Conservation (phyloP, 2,113 vertebrate genomes). For the Eidolon helvum region DNA sequence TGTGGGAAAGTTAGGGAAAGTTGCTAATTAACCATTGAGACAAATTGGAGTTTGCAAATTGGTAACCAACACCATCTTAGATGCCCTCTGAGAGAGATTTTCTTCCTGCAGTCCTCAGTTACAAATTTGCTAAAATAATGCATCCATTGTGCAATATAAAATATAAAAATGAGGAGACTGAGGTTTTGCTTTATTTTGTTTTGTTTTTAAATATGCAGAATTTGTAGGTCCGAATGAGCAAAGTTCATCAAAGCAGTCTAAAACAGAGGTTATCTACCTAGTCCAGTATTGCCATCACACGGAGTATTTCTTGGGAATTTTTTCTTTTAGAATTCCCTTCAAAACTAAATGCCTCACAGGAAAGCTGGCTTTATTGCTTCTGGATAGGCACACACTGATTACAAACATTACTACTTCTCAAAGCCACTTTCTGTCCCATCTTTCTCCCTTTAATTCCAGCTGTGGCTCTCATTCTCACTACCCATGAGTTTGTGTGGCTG, state of each 20-base stretch:
- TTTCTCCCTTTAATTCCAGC: neutral
- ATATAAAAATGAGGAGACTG: neutral
- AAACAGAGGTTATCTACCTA: neutral
- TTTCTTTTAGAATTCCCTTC: neutral
- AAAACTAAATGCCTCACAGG: neutral
- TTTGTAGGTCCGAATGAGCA: neutral
- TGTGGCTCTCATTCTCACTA: neutral
- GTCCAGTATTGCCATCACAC: neutral
- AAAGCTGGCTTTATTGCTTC: neutral
- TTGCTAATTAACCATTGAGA: neutral
- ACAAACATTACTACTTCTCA: neutral
- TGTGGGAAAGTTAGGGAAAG: neutral
- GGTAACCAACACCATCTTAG: rapidly evolving
- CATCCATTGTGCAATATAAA: neutral
- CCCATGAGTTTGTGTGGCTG: neutral
- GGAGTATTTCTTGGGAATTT: neutral
- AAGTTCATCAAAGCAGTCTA: neutral
- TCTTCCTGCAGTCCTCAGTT: neutral
- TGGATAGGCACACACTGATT: too few relatives aligned
- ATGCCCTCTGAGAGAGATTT: neutral
- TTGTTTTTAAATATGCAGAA: neutral
- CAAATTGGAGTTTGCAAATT: neutral
- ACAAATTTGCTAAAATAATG: neutral
- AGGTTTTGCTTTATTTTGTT: too few relatives aligned
- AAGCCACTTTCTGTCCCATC: rapidly evolving